Conservation (phyloP, 2,797 vertebrate species). For the Rhinogobio ventralis region DNA sequence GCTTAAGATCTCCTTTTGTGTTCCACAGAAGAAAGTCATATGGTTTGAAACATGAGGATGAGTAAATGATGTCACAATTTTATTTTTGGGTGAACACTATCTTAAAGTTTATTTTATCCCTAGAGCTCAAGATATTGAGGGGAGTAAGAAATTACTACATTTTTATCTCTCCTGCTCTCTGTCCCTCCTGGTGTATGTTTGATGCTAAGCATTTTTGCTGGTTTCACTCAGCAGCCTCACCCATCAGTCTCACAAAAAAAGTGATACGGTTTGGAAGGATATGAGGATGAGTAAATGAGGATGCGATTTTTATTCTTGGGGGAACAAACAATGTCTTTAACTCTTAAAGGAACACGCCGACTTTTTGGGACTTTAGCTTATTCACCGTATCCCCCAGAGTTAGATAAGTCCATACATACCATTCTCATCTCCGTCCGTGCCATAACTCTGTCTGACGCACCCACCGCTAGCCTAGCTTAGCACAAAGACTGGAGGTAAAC, state of each 20-base stretch:
- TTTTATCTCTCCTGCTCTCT: conserved; percentile 44
- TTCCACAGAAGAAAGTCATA: neutral
- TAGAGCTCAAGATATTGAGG: neutral
- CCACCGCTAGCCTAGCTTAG: no score
- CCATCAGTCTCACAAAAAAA: no score
- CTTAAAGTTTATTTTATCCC: neutral
- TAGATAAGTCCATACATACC: no score
- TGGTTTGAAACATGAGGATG: neutral
- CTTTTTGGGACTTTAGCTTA: no score
- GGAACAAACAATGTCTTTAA: neutral
- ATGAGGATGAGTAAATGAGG: neutral
- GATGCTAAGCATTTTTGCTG: neutral
- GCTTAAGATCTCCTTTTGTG: neutral
- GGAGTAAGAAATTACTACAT: neutral
- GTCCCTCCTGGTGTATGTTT: neutral
- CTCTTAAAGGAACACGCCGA: no score
- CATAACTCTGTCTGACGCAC: no score
- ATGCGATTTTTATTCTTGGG: neutral
- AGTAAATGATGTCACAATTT: neutral
- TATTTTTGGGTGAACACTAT: neutral
- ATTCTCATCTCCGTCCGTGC: no score
- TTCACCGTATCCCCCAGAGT: no score
- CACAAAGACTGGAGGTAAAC: no score
- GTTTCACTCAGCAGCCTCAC: neutral
- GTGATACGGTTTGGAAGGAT: neutral